phyloP scores from a whole-genome alignment of 1,140 invertebrate genomes.

The Papilio helenus region DNA sequence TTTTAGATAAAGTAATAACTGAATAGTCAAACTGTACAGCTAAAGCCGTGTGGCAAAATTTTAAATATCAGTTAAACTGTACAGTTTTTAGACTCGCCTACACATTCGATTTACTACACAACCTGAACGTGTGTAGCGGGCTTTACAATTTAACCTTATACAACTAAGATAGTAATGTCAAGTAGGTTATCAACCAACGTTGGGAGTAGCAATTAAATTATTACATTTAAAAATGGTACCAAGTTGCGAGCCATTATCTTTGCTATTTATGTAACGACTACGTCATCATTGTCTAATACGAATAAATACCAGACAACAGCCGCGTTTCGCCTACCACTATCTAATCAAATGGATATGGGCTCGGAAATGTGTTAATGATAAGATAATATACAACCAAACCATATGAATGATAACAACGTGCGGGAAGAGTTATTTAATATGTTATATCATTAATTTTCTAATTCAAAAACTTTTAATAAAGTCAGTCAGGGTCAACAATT shows the following conservation, averaged over 20 bases:
- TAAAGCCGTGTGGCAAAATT: no score
- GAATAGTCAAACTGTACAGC: no score
- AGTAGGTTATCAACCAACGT: not conserved
- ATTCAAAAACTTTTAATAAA: not conserved
- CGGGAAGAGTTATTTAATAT: not conserved
- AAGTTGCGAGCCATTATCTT: not conserved
- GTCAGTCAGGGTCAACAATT: no score
- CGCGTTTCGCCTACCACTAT: constrained; percentile 9
- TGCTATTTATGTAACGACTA: not conserved
- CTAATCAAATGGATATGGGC: constrained; percentile 3
- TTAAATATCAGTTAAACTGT: no score
- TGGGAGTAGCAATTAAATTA: not conserved
- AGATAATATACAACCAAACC: constrained; percentile 13
- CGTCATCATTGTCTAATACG: constrained; percentile 2
- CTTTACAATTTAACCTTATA: not conserved
- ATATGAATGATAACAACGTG: not conserved
- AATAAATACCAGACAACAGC: not conserved
- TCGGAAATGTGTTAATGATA: constrained; percentile 20
- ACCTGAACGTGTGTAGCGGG: no score
- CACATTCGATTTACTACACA: no score
- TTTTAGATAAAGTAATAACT: no score
- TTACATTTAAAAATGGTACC: not conserved
- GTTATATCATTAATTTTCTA: not conserved
- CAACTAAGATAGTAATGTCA: not conserved
- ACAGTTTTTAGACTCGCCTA: no score